Evolutionary conservation across 2,888 invertebrate species (phyloP), one percentile per base, ranked within the genome.

Genomic region (Dynastes tityus): DNA sequence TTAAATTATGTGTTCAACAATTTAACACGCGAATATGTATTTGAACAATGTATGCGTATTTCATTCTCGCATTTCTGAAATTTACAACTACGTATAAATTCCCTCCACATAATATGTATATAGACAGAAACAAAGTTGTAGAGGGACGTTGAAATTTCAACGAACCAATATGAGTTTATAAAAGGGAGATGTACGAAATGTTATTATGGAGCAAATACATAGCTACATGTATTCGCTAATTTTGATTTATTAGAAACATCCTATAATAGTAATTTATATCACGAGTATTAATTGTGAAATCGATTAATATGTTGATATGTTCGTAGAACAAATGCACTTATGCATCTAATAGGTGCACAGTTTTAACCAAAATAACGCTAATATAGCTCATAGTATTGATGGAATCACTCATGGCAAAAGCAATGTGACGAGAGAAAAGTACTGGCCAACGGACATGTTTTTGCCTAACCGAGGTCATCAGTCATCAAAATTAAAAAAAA

Each of bases 1-100:
- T 29, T 65, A 68, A 68, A 68, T 68, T 51, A 51, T 68, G 13
- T 29, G 51, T 27, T 68, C 29, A 49, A 29, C 51, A 27, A 68
- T 51, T 68, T 29, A 51, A 29, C 51, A 51, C 5, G 11, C 11
- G 40, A 65, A 65, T 45, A 40, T 40, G 68, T 16, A 49, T 68
- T 49, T n/a, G 22, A 68, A 49, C 68, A 51, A 11, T 51, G 29
- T 51, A 63, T 29, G 49, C 68, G 51, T 29, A 68, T 27, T 27
- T 68, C 68, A 27, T 27, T 68, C 68, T 51, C 49, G 51, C 68
- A 16, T 49, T 1, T 51, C 27, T 51, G 29, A 51, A 51, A 68
- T 68, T 68, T n/a, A 51, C 51, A 27, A 27, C 22, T 68, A 51
- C 27, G 29, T 68, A 68, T 68, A 68, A 68, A 68, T 68, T 2